These are phyloP conservation scores for Gryllus longicercus DNA, from an alignment of 2,888 invertebrate species.

Conservation along the genomic window DNA sequence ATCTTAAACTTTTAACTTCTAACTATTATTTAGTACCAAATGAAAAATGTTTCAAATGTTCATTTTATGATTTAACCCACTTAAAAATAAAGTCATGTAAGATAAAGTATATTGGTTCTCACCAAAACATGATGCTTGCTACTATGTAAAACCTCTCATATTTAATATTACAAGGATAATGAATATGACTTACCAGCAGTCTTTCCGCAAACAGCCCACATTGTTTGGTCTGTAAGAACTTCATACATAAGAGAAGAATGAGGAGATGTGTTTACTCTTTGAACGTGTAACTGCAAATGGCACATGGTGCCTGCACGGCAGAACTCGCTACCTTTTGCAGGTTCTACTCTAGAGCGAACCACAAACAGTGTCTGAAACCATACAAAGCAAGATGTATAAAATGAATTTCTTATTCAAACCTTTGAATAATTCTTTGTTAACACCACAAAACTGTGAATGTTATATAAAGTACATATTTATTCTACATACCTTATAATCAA, in stretches of 20 bases:
- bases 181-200: slow-evolving; percentile 65
- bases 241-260: slow-evolving; percentile 81
- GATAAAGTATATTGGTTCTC: background rate
- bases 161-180: background rate
- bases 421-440: background rate
- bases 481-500: slow-evolving; percentile 67
- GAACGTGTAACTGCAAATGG: slow-evolving; percentile 71
- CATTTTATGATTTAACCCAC: too few relatives aligned
- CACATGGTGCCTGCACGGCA: slow-evolving; percentile 87
- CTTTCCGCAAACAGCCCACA: slow-evolving; percentile 90
- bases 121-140: too few relatives aligned
- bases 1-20: too few relatives aligned
- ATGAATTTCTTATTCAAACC: background rate
- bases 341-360: slow-evolving; percentile 73
- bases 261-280: slow-evolving; percentile 48
- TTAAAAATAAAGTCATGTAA: background rate
- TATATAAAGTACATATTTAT: background rate
- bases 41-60: too few relatives aligned
- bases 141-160: background rate
- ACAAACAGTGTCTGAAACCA: slow-evolving; percentile 70
- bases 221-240: slow-evolving; percentile 83
- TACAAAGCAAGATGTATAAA: background rate
- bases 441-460: slow-evolving; percentile 21
- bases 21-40: too few relatives aligned
- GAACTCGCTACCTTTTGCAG: slow-evolving; percentile 75